Base-by-base conservation (phyloP, 2,797 vertebrate genomes). In the Peromyscus melanophrys region DNA sequence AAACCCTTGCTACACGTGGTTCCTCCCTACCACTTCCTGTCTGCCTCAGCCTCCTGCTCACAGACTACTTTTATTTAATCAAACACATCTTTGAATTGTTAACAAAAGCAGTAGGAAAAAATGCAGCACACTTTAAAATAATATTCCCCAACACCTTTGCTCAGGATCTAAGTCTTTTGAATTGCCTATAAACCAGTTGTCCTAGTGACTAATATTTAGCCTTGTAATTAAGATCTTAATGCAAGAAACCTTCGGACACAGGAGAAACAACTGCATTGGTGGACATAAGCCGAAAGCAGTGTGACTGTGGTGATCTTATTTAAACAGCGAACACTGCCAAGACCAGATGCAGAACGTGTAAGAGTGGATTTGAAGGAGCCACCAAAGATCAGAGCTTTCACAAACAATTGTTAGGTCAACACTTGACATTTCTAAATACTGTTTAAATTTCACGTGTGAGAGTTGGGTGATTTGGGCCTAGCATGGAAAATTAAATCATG, bases 401-500 rank as follows among this genome's bases (percentile, higher is more conserved):
- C 55, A 27, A n/a, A 59, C 49, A 55, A 14, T 9, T 37, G 21
- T 37, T 82, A 82, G n/a, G 59, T 40, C 57, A 82, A 61, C 12
- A 61, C 21, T 82, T 82, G 23, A 40, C 37, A 27, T 83, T 94
- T 90, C 10, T 29, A 63, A 71, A 92, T 13, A 29, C 25, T 67
- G 10, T 52, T 89, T 76, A 77, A 89, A 92, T 93, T 89, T 93
- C 37, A 65, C 57, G 57, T 11, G 4, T 95, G 52, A 59, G 34
- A 37, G 11, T 23, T 71, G 17, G 13, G 43, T 77, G 73, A 89
- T 92, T 85, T 92, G 73, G 37, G 27, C 4, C 6, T 80, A 78
- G 52, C 93, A 71, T 86, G 17, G 29, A 37, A 87, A 87, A 43
- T 82, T 75, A 90, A 94, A 92, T 43, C 55, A 87, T 59, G 65